Conservation (phyloP, 2,113 vertebrate species). For the Eclectus roratus region DNA sequence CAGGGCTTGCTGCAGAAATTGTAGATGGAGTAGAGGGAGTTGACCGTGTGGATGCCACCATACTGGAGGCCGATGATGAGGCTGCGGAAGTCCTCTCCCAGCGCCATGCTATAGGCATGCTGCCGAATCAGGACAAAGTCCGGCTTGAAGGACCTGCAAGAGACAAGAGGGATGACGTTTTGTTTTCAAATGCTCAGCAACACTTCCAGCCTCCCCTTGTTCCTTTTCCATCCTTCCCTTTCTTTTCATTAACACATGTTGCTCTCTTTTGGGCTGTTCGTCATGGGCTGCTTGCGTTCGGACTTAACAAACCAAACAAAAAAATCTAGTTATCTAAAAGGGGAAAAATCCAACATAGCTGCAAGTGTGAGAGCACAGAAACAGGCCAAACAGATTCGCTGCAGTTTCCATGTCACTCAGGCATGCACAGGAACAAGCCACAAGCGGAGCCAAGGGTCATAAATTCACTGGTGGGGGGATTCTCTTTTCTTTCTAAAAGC, state of each 20-base stretch:
- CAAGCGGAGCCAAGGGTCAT: constrained; percentile 2
- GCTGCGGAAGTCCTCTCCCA: constrained; percentile 91
- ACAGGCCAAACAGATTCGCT: constrained; percentile 30
- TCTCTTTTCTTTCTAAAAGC: constrained; percentile 21
- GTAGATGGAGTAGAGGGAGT: constrained; percentile 95
- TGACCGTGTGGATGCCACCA: constrained; percentile 82
- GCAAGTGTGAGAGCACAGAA: background rate
- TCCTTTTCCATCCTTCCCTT: background rate
- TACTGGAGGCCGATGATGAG: constrained; percentile 93
- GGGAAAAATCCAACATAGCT: background rate
- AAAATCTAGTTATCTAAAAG: background rate
- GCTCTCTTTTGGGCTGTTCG: background rate
- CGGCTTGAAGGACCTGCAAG: constrained; percentile 89
- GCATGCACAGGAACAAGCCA: constrained; percentile 29
- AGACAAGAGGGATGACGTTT: background rate
- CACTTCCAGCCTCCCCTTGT: background rate
- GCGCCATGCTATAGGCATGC: constrained; percentile 93
- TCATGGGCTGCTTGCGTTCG: background rate
- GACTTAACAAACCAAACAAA: background rate
- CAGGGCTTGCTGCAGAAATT: constrained; percentile 99
- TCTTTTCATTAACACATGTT: background rate
- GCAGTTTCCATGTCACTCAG: constrained; percentile 44
- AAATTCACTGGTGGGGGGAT: constrained; percentile 37
- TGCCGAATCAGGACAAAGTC: constrained; percentile 93
- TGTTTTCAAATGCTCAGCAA: background rate